These are phyloP conservation scores for Neoaliturus tenellus DNA, from an alignment of 2,888 invertebrate species.

Conservation along the genomic window DNA sequence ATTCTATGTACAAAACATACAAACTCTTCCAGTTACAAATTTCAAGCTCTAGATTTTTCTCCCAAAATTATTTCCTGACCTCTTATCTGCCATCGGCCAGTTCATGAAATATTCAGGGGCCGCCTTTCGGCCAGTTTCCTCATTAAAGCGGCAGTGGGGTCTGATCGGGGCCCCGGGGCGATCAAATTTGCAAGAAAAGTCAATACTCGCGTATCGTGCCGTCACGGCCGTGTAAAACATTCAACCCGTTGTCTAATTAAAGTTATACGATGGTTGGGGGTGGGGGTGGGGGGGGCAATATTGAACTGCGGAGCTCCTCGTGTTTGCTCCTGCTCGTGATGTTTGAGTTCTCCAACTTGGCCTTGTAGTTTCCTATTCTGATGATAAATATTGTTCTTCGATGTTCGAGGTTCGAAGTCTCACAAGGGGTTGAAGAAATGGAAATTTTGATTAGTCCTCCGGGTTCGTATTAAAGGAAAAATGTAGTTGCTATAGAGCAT, in stretches of 20 bases:
- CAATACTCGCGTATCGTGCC: neutral
- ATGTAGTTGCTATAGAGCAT: no score
- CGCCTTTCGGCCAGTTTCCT: neutral
- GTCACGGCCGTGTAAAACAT: constrained; percentile 12
- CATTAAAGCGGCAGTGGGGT: neutral
- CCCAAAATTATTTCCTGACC: neutral
- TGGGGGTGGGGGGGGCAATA: neutral
- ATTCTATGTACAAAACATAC: no score
- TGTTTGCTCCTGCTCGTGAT: neutral
- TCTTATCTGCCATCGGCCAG: neutral
- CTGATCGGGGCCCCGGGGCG: neutral
- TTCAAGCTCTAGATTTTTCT: neutral
- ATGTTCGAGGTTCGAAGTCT: no score
- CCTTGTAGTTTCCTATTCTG: neutral
- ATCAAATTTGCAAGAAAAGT: constrained; percentile 29
- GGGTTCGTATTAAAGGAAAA: no score
- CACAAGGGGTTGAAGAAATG: no score
- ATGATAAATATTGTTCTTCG: neutral
- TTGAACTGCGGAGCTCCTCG: neutral
- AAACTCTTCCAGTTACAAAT: no score
- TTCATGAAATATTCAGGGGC: constrained; percentile 11
- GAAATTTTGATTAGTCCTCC: no score
- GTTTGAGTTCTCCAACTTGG: neutral
- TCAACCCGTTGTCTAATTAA: constrained; percentile 18
- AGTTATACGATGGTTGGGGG: constrained; percentile 5